Conservation (phyloP, 1,140 invertebrate genomes). For the Diplogasteroides magnus region DNA sequence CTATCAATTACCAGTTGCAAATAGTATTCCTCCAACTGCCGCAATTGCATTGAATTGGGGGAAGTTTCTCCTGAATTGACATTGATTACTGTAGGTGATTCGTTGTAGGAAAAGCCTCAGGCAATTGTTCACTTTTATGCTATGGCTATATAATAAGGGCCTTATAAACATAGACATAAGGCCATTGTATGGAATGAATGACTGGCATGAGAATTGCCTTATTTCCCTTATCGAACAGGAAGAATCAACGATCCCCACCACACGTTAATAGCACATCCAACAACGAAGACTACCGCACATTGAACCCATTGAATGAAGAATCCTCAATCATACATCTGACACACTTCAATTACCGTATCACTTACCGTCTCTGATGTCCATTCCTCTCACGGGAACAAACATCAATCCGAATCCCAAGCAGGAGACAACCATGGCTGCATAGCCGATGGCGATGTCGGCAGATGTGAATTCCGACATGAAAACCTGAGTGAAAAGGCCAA, state of each 20-base stretch:
- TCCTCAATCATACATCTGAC: slow-evolving; percentile 21
- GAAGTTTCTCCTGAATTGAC: too few relatives aligned
- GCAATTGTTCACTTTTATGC: too few relatives aligned
- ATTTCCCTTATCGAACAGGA: too few relatives aligned
- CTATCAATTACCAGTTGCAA: slow-evolving; percentile 42
- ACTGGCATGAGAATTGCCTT: too few relatives aligned
- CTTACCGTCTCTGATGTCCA: slow-evolving; percentile 41
- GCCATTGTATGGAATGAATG: too few relatives aligned
- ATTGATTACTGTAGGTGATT: too few relatives aligned
- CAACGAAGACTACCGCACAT: slow-evolving; percentile 43
- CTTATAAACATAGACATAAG: too few relatives aligned
- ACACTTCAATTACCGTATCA: background rate
- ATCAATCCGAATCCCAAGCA: slow-evolving; percentile 42
- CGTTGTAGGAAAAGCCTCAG: too few relatives aligned
- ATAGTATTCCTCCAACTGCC: slow-evolving; percentile 43
- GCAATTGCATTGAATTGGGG: slow-evolving; percentile 43
- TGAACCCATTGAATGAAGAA: slow-evolving; percentile 53
- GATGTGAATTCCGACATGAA: too few relatives aligned
- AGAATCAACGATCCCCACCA: too few relatives aligned
- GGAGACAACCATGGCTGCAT: slow-evolving; percentile 34
- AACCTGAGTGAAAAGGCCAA: too few relatives aligned
- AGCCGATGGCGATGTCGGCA: slow-evolving; percentile 32
- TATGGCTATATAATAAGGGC: too few relatives aligned
- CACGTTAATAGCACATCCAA: slow-evolving; percentile 44
- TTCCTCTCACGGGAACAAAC: slow-evolving; percentile 41